Evolutionary conservation across 2,888 invertebrate species (phyloP).

Genomic region (Bellardia pandia): DNA sequence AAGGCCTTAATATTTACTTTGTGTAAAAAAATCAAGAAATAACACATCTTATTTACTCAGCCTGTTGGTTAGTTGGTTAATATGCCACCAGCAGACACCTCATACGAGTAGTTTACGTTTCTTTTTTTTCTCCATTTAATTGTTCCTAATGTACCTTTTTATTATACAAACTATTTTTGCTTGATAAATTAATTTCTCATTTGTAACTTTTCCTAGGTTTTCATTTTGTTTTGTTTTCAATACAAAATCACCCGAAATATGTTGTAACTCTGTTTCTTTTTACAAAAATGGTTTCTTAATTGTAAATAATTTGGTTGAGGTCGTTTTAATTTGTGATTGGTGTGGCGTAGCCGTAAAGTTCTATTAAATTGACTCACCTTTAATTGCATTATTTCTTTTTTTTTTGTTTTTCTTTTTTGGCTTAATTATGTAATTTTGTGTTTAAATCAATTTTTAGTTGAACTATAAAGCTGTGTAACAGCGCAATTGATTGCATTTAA

Average conservation of each 20-base stretch:
- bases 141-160: slow-evolving; percentile 37
- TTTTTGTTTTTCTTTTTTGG: background rate
- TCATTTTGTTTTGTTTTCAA: slow-evolving; percentile 19
- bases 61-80: slow-evolving; percentile 2
- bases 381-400: slow-evolving; percentile 24
- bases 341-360: slow-evolving; percentile 29
- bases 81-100: slow-evolving; percentile 19
- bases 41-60: slow-evolving; percentile 19
- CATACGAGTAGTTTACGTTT: background rate
- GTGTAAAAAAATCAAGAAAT: background rate
- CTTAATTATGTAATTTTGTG: background rate
- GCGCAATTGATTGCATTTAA: slow-evolving; percentile 48
- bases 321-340: background rate
- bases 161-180: slow-evolving; percentile 1
- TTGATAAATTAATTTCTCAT: slow-evolving; percentile 71
- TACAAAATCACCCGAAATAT: slow-evolving; percentile 43
- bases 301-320: slow-evolving; percentile 25
- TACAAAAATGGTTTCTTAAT: slow-evolving; percentile 37
- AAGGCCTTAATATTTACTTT: background rate
- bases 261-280: slow-evolving; percentile 9
- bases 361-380: slow-evolving; percentile 38
- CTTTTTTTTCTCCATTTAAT: slow-evolving; percentile 47
- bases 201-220: slow-evolving; percentile 44
- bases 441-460: slow-evolving; percentile 33
- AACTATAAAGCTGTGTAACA: slow-evolving; percentile 19